Evolutionary conservation across 2,888 invertebrate genomes (phyloP), one percentile per base, ranked within the genome.

Genomic region (Monochamus alternatus): DNA sequence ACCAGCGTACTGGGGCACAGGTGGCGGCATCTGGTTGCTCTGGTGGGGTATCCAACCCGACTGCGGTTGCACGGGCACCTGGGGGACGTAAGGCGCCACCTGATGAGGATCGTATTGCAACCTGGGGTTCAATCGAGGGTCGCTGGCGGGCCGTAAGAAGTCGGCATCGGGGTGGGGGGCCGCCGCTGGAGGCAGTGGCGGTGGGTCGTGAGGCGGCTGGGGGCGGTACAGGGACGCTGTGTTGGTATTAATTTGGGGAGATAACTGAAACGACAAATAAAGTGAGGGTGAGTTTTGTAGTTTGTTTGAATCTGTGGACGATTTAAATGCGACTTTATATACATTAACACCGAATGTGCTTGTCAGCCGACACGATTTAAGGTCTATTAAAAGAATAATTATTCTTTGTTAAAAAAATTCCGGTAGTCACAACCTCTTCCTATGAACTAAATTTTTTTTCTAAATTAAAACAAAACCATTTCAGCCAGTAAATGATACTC

Each of bases 1-100:
- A 87, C 87, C 87, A 83, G 78, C 81, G 78, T 86, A 88, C 78
- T 84, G 87, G 31, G 83, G 82, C 68, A 85, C 80, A 75, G 84
- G 87, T 30, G 85, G 83, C 81, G 84, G 81, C 80, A 87, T 81
- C 73, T 85, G 86, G 75, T 86, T 86, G 4, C 84, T 78, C 73
- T 87, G 87, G 69, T 84, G 87, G 2, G 84, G 81, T 10, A 84
- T 82, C 87, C 87, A 87, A 71, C 83, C 85, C 47, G 76, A 64
- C 8, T 78, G 80, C 30, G 76, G 75, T 69, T 81, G 81, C 22
- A 76, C 65, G 12, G 78, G 75, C 43, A 80, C 58, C 64, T 80
- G 81, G 10, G 81, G 78, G 51, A 79, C 80, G 71, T 82, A 83
- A 43, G 77, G 79, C 63, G 75, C 77, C 14, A 74, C 75, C 14